Base-by-base conservation (phyloP, 2,888 invertebrate species). In the Spialia ferax region DNA sequence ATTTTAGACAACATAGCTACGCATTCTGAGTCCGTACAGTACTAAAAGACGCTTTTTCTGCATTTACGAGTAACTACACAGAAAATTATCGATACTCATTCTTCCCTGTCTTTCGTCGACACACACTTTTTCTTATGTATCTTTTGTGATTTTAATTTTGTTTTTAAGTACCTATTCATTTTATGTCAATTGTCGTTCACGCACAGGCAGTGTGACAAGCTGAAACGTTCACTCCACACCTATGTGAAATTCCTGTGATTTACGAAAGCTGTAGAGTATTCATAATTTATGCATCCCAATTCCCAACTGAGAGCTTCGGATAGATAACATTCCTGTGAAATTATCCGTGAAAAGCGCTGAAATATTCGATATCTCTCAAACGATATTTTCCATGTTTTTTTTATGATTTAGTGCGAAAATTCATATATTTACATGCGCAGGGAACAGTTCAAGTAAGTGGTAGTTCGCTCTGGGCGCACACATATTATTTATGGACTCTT, bases 401-500 rank as follows among this genome's bases (percentile, higher is more conserved):
- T 74, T 78, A 73, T 75, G 79, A 75, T 80, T 77, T 77, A 77
- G 69, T 73, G 55, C 65, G 69, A 72, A 70, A 74, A 74, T 77
- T 75, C 77, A 80, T 79, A 80, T 87, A 85, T 85, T 84, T 84
- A 80, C 80, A 80, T 82, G 81, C 70, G 77, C 75, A 75, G 80
- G 80, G 79, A 57, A 38, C 77, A 69, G 71, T 70, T 73, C 76
- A 71, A 83, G 80, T 86, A 86, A 90, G 87, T 87, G 86, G 86
- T 83, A 85, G 79, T 85, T 86, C 87, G 86, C 86, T 82, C 81
- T 85, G 86, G 86, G 82, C 85, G 86, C 85, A 83, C 85, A 83
- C 85, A 90, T 83, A 91, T 91, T 91, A 93, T 93, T 93, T 93
- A 93, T 92, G 87, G 85, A 80, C 83, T 88, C 84, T 87, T 93